Evolutionary conservation across 2,888 invertebrate species (phyloP).

Genomic region (Drosophila stalkeri): DNA sequence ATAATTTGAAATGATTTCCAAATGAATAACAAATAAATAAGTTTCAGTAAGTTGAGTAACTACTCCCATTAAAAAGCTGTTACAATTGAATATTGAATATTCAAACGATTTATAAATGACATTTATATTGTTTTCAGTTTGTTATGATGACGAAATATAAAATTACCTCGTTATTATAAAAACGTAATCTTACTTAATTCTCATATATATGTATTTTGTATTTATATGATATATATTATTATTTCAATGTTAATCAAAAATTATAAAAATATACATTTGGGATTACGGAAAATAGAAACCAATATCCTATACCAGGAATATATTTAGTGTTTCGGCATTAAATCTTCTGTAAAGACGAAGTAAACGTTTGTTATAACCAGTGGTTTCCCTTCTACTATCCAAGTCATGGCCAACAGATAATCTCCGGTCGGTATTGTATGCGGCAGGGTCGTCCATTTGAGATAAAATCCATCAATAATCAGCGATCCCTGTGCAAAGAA

Average conservation of each 20-base stretch:
- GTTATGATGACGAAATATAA: not conserved
- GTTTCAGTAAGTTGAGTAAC: not conserved
- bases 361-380: conserved; percentile 28
- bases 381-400: conserved; percentile 30
- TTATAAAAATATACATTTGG: no score
- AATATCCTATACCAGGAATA: not conserved
- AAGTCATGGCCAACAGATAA: conserved; percentile 32
- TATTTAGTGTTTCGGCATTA: not conserved
- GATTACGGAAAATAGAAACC: no score
- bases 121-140: not conserved
- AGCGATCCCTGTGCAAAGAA: conserved; percentile 27
- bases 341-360: conserved; percentile 36
- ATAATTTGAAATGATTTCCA: not conserved
- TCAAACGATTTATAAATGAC: not conserved
- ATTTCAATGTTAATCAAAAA: no score
- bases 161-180: not conserved
- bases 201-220: no score
- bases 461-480: conserved; percentile 31
- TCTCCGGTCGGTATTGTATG: conserved; percentile 29
- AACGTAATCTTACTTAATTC: not conserved
- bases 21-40: not conserved
- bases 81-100: not conserved
- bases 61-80: not conserved
- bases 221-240: no score
- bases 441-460: not conserved